Evolutionary conservation across 2,113 vertebrate species (phyloP), one percentile per base, ranked within the genome.

Genomic region (Alces alces): DNA sequence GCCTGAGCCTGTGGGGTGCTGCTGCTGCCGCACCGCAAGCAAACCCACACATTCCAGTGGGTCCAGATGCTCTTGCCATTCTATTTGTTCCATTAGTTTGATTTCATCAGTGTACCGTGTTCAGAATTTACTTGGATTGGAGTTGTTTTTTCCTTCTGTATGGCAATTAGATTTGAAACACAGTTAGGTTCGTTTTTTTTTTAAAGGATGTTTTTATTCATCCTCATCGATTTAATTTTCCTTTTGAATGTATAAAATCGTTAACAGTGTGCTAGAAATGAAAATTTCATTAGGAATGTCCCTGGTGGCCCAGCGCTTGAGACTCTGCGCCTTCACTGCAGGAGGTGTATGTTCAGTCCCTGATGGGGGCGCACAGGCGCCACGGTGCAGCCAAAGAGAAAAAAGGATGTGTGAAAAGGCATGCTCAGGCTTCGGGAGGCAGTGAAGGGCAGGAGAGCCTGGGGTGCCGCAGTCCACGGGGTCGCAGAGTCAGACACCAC

Each of bases 31-130:
- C 2, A 3, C 23, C 36, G 1, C 36, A 0, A 2, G 76, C 76
- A 9, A 1, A 7, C 39, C 39, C 0, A 0, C 73, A 0, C 13
- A 0, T 2, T 3, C 1, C 43, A 0, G 39, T 36, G 39, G 39
- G 23, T 15, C 39, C 3, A 2, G 14, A 8, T 1, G 50, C 64
- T 5, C 50, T 5, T 19, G 47, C n/a, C 11, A 0, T 19, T 10
- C n/a, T 55, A 2, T 73, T 0, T 2, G 15, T 3, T 3, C 50
- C 13, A 2, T 5, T 2, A 1, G 50, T 9, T 36, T 0, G 9
- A 54, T 13, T 13, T 8, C 7, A 21, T 36, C 54, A 17, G 13
- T n/a, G 21, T 13, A 2, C 43, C 12, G 30, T 28, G 21, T 10
- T 58, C 21, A 27, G 9, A 27, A 8, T 1, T 17, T 30, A 8